Base-by-base conservation (phyloP, 2,113 vertebrate genomes). In the Romanogobio albipinnatus region DNA sequence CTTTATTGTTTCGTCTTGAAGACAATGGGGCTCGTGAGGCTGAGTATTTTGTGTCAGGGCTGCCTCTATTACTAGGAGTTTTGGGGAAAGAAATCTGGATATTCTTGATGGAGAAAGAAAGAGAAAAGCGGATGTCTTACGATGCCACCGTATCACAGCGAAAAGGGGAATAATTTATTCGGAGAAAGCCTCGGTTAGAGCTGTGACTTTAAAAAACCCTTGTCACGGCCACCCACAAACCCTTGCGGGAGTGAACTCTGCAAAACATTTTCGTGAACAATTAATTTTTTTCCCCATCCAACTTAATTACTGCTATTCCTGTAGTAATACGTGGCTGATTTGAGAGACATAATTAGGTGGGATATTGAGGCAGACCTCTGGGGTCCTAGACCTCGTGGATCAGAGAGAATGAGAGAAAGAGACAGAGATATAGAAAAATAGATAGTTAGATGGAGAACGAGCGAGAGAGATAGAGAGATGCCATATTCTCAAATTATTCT, bases 401-500 rank as follows among this genome's bases (percentile, higher is more conserved):
- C 90, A 90, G 87, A 87, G 94, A 92, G 93, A 94, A 92, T 83
- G 83, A 95, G 94, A 96, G 96, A 6, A 24, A 61, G 77, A 51
- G 45, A 62, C 56, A 36, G 53, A 36, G 39, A 79, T 78, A 39
- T 39, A 47, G 43, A 94, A 94, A 94, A 96, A 96, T 62, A 76
- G 51, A 82, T 45, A 86, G 81, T 61, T 59, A 59, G 81, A 64
- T 59, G 22, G 73, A 56, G 70, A 84, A 29, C 17, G 64, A 74
- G 81, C 8, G 22, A 70, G 76, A 80, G 47, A 83, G 75, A 83
- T 36, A 59, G 73, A 87, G 59, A 95, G 61, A 93, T 94, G 94
- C 95, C 96, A 96, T 98, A 96, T 96, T 97, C 97, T 97, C 95
- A 97, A 98, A 97, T 98, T 97, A 98, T 98, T 96, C 95, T 95